Percentiles rank a stretch among this genome's conserved stretches.
These are phyloP conservation scores for Sphinx pinastri DNA, from an alignment of 2,888 invertebrate genomes.

Conservation along the genomic window DNA sequence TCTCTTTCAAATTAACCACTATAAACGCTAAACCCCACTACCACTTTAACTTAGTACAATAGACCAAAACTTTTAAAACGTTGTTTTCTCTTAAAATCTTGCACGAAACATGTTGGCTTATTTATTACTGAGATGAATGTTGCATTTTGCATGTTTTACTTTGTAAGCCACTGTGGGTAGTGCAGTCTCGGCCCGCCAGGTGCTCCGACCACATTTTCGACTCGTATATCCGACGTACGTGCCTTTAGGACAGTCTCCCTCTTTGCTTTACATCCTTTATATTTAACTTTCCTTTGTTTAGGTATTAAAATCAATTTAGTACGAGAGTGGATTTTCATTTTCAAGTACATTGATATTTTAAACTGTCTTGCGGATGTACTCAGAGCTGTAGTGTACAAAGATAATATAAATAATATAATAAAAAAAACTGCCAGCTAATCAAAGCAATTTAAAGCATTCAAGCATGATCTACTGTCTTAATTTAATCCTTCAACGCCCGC, in stretches of 20 bases:
- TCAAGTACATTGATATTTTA: neutral
- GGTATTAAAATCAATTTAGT: neutral
- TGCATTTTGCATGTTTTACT: slow-evolving; percentile 22
- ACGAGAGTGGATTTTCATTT: neutral
- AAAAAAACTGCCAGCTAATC: too few species aligned
- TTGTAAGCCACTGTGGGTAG: slow-evolving; percentile 17
- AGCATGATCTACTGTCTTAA: neutral
- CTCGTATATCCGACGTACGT: slow-evolving; percentile 26
- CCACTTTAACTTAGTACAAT: too few species aligned
- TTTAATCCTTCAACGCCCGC: too few species aligned
- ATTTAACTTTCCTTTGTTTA: neutral
- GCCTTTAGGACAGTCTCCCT: slow-evolving; percentile 9
- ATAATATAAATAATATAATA: too few species aligned
- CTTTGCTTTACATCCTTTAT: slow-evolving; percentile 21
- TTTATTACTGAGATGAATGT: neutral
- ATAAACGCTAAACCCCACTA: too few species aligned
- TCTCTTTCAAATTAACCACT: too few species aligned
- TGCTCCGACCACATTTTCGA: slow-evolving; percentile 14
- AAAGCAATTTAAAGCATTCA: too few species aligned
- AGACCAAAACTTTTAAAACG: too few species aligned
- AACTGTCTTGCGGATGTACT: too few species aligned
- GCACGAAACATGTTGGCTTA: neutral
- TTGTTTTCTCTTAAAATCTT: neutral
- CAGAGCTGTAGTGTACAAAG: too few species aligned
- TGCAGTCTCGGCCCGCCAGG: slow-evolving; percentile 19